phyloP scores from a whole-genome alignment of 2,113 vertebrate genomes.

The Diphyllodes magnificus region DNA sequence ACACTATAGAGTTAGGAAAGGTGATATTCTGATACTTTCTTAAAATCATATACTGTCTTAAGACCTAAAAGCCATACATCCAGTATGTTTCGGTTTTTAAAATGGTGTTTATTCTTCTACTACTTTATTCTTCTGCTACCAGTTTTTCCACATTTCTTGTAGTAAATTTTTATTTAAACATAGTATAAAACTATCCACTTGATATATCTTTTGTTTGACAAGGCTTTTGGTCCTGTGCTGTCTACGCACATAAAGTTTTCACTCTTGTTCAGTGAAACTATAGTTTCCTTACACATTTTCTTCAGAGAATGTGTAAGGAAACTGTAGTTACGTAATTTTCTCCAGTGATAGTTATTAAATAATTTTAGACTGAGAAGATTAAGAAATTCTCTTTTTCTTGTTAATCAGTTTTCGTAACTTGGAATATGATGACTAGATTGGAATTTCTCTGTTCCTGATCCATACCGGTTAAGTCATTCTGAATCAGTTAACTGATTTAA shows the following conservation, averaged over 20 bases:
- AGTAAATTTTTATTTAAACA: not conserved
- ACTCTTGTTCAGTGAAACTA: not conserved
- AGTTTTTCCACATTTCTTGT: not conserved
- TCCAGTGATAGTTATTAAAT: not conserved
- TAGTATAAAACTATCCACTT: not conserved
- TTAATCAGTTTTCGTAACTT: constrained; percentile 37
- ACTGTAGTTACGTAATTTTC: not conserved
- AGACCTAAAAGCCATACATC: not conserved
- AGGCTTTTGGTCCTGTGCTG: not conserved
- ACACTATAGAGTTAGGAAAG: not conserved
- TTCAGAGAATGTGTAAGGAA: not conserved
- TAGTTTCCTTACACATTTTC: not conserved
- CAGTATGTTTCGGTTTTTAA: not conserved
- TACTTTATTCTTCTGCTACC: not conserved
- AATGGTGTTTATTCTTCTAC: not conserved
- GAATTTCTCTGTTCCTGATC: constrained; percentile 6
- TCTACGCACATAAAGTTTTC: not conserved
- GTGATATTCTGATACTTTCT: not conserved
- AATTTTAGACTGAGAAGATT: not conserved
- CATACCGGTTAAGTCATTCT: not conserved
- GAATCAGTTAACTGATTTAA: not conserved
- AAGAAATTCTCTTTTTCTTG: not conserved
- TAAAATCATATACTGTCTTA: not conserved
- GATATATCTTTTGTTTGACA: not conserved
- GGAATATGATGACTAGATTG: not conserved